phyloP scores from a whole-genome alignment of 2,888 invertebrate genomes.

The Neoaliturus tenellus region DNA sequence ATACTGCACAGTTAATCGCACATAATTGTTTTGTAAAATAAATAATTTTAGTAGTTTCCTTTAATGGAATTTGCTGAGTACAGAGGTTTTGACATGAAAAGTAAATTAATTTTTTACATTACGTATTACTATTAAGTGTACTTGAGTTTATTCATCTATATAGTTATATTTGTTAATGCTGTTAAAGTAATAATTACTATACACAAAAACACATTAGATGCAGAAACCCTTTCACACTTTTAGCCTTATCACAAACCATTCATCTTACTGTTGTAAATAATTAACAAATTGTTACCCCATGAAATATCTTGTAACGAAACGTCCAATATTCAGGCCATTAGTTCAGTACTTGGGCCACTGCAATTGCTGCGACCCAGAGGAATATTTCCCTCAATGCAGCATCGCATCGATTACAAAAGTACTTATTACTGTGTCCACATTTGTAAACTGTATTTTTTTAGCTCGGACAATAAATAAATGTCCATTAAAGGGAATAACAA shows the following conservation, averaged over 20 bases:
- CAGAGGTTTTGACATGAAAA: too few relatives aligned
- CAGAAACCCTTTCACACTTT: not conserved
- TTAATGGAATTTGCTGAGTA: too few relatives aligned
- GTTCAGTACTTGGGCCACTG: not conserved
- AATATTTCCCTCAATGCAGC: not conserved
- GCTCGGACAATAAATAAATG: slow-evolving; percentile 48
- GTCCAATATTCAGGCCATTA: not conserved
- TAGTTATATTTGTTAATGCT: not conserved
- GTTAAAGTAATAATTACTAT: not conserved
- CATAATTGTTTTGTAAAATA: too few relatives aligned
- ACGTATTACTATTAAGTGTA: too few relatives aligned
- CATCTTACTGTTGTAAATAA: not conserved
- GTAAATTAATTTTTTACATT: too few relatives aligned
- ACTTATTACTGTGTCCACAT: slow-evolving; percentile 26
- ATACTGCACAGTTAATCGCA: too few relatives aligned
- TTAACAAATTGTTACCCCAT: not conserved
- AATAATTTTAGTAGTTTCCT: too few relatives aligned
- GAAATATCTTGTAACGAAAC: not conserved
- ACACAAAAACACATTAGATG: not conserved
- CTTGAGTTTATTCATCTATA: too few relatives aligned
- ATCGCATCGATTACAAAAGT: slow-evolving; percentile 12
- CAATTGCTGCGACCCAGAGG: not conserved
- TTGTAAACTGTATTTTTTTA: slow-evolving; percentile 47
- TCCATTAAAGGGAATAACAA: slow-evolving; percentile 52
- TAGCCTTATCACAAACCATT: not conserved